Conservation (phyloP, 2,888 invertebrate genomes). For the Xylota sylvarum region DNA sequence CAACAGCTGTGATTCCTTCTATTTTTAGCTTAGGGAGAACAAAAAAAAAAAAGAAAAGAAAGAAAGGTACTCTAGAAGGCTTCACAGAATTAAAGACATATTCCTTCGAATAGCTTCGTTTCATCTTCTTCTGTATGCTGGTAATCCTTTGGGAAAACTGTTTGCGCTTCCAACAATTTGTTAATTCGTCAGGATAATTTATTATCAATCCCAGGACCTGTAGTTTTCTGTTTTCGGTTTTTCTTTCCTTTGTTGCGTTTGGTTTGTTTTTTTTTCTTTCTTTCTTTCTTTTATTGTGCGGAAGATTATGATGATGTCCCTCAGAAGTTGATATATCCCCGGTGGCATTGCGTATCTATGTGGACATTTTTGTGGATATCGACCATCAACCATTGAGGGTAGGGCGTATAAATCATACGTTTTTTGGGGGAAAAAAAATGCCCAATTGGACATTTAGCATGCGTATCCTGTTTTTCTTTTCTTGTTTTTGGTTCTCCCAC, state of each 20-base stretch:
- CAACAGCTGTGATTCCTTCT: neutral
- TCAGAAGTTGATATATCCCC: slow-evolving; percentile 21
- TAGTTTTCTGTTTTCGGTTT: neutral
- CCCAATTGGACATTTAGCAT: slow-evolving; percentile 43
- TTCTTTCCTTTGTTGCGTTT: neutral
- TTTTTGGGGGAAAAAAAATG: neutral
- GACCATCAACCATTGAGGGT: neutral
- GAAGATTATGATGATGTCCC: slow-evolving; percentile 33
- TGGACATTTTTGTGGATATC: slow-evolving; percentile 19
- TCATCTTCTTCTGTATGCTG: neutral
- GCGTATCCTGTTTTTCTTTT: slow-evolving; percentile 36
- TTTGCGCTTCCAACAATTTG: slow-evolving; percentile 22
- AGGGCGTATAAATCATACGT: slow-evolving; percentile 19
- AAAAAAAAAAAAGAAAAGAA: neutral
- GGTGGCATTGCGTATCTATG: neutral
- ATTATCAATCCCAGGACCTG: slow-evolving; percentile 7
- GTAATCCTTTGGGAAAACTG: slow-evolving; percentile 5
- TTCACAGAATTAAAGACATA: neutral
- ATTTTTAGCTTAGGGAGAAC: neutral
- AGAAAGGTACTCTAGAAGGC: neutral
- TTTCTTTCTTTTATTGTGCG: neutral
- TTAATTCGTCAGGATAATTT: slow-evolving; percentile 9
- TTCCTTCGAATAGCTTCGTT: neutral
- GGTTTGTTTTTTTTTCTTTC: neutral
- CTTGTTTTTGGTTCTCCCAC: neutral